Conservation (phyloP, 2,113 vertebrate genomes). For the Anser cygnoides region DNA sequence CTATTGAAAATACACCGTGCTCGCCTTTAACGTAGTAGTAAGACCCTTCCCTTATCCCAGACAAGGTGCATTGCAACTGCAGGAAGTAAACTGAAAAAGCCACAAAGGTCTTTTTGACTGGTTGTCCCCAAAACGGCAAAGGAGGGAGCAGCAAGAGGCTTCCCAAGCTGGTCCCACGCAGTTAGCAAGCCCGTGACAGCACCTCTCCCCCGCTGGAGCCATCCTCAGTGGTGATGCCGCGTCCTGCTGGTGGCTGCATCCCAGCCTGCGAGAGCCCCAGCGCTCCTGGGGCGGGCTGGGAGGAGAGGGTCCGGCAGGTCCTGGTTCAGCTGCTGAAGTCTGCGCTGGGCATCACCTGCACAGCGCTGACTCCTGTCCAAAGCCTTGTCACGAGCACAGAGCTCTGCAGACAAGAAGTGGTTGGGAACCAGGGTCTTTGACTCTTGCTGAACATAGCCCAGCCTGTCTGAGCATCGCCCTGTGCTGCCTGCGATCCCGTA, state of each 20-base stretch:
- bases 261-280: neutral
- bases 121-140: neutral
- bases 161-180: rapidly evolving
- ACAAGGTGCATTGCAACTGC: neutral
- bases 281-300: neutral
- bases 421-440: neutral
- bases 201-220: neutral
- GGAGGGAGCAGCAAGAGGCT: neutral
- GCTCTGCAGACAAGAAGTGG: neutral
- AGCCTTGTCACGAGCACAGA: neutral
- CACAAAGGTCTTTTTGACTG: neutral
- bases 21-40: neutral
- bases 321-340: neutral
- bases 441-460: neutral
- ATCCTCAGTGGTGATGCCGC: neutral
- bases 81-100: neutral
- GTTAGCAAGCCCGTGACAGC: neutral
- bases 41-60: neutral
- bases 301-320: neutral
- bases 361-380: neutral
- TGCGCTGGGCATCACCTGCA: neutral
- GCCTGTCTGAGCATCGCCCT: neutral
- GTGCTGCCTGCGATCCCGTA: neutral
- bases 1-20: neutral
- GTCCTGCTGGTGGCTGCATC: neutral